phyloP scores from a whole-genome alignment of 2,888 invertebrate species.

The Dicranocentrus wangi region DNA sequence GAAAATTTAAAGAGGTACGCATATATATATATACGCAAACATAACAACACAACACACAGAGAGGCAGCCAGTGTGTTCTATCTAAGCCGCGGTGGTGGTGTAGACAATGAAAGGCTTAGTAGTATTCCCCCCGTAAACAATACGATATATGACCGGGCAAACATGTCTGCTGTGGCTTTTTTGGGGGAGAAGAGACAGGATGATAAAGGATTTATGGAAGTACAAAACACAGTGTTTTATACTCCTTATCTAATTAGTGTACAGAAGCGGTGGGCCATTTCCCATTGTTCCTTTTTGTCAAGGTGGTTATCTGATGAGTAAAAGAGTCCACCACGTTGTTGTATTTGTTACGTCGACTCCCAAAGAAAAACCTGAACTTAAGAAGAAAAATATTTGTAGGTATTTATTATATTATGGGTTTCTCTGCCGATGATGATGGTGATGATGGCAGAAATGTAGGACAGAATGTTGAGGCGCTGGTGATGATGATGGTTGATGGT shows the following conservation, averaged over 20 bases:
- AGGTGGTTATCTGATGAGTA: background rate
- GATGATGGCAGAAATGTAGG: background rate
- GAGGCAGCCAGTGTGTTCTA: background rate
- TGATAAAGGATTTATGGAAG: constrained; percentile 1
- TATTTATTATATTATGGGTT: too few species aligned
- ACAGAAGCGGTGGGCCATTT: constrained; percentile 10
- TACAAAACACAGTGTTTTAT: background rate
- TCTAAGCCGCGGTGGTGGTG: too few species aligned
- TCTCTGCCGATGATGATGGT: too few species aligned
- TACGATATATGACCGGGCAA: background rate
- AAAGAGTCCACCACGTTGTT: background rate
- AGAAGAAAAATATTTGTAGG: too few species aligned
- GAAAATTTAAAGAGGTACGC: background rate
- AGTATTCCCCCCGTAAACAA: background rate
- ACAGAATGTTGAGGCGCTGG: too few species aligned
- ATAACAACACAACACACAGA: background rate
- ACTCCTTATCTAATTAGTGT: constrained; percentile 6
- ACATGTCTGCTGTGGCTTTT: constrained; percentile 3
- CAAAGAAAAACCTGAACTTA: background rate
- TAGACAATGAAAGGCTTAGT: background rate
- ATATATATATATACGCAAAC: constrained; percentile 5
- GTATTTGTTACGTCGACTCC: background rate
- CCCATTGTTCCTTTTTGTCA: constrained; percentile 16
- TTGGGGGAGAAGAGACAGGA: background rate
- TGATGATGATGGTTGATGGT: too few species aligned